Evolutionary conservation across 2,888 invertebrate species (phyloP).

Genomic region (Embidobia sp.): DNA sequence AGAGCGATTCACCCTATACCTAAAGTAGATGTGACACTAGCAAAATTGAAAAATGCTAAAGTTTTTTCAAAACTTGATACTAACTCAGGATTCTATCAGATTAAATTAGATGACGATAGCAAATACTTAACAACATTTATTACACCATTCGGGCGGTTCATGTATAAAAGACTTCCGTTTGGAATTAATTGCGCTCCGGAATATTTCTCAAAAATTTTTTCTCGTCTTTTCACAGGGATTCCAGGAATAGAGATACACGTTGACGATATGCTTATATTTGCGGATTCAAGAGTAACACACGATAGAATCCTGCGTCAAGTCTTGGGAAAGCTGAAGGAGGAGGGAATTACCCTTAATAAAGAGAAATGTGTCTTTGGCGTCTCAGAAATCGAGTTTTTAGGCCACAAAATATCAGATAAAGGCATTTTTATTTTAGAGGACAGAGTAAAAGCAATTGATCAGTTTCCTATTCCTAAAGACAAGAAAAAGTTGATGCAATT

Average conservation of each 20-base stretch:
- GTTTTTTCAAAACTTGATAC: slow-evolving; percentile 69
- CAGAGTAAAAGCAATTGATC: slow-evolving; percentile 62
- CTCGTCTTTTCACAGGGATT: slow-evolving; percentile 45
- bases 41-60: slow-evolving; percentile 64
- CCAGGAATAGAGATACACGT: slow-evolving; percentile 52
- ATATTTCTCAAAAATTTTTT: slow-evolving; percentile 56
- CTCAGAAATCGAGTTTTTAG: slow-evolving; percentile 67
- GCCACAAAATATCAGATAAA: slow-evolving; percentile 66
- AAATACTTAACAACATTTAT: slow-evolving; percentile 64
- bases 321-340: slow-evolving; percentile 59
- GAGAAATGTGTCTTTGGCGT: slow-evolving; percentile 71
- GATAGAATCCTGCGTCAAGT: slow-evolving; percentile 65
- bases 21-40: slow-evolving; percentile 68
- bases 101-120: slow-evolving; percentile 53
- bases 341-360: slow-evolving; percentile 68
- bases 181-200: slow-evolving; percentile 65
- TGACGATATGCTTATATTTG: slow-evolving; percentile 64
- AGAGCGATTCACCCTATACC: slow-evolving; percentile 67
- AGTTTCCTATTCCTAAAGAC: slow-evolving; percentile 66
- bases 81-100: slow-evolving; percentile 61
- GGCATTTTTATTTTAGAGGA: slow-evolving; percentile 62
- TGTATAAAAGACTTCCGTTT: slow-evolving; percentile 62
- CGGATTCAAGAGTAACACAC: slow-evolving; percentile 63
- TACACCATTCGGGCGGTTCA: slow-evolving; percentile 62
- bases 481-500: slow-evolving; percentile 65